Conservation (phyloP, 37 sponge, comb jelly and placozoan genomes). For the Axinella damicornis region DNA sequence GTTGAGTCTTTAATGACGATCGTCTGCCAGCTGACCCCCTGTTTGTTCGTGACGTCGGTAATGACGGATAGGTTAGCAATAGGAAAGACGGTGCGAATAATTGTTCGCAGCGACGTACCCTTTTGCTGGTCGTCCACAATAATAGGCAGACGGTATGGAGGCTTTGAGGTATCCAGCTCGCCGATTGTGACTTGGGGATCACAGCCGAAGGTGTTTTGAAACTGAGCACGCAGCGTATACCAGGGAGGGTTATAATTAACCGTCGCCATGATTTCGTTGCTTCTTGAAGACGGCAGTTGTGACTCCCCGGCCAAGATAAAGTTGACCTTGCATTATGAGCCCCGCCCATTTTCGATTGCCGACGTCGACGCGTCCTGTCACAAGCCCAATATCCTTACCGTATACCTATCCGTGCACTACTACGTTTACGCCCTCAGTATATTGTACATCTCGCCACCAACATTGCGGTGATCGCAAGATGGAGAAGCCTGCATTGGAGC, state of each 20-base stretch:
- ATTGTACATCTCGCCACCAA: too few species aligned
- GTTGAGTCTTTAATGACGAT: neutral
- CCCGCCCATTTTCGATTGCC: too few species aligned
- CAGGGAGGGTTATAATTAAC: neutral
- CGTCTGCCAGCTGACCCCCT: neutral
- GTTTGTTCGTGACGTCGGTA: neutral
- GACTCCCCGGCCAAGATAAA: too few species aligned
- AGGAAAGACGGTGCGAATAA: neutral
- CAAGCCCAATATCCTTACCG: too few species aligned
- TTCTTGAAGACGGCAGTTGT: too few species aligned
- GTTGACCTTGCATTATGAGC: too few species aligned
- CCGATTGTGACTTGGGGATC: neutral
- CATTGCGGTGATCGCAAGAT: constrained; percentile 15
- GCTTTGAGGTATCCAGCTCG: neutral
- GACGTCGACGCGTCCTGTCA: too few species aligned
- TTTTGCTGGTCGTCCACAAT: constrained; percentile 3
- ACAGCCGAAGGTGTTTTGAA: neutral
- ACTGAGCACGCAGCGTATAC: neutral
- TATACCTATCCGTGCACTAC: too few species aligned
- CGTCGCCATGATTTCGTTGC: too few species aligned
- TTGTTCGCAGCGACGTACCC: neutral
- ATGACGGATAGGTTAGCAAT: neutral
- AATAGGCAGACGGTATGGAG: neutral
- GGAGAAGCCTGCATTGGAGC: constrained; percentile 76
- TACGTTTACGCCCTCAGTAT: too few species aligned